A percentile compares a stretch with the other conserved stretches of the same genome.
phyloP scores from a whole-genome alignment of 2,888 invertebrate genomes.

The Drosophila greeni region DNA sequence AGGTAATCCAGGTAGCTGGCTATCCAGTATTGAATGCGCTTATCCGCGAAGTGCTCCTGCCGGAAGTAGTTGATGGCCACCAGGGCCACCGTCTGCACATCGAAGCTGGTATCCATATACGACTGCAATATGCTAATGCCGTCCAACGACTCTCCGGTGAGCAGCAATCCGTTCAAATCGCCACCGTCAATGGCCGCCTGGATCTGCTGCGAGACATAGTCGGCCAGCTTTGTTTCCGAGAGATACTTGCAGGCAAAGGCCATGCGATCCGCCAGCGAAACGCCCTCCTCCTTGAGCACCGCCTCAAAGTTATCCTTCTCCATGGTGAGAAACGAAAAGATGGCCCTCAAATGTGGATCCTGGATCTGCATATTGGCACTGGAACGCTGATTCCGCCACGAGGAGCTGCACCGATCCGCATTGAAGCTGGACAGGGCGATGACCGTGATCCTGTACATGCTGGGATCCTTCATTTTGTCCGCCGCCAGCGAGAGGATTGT shows the following conservation, averaged over 20 bases:
- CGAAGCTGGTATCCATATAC: slow-evolving; percentile 37
- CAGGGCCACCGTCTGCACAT: slow-evolving; percentile 85
- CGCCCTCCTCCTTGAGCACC: slow-evolving; percentile 89
- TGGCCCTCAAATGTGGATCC: slow-evolving; percentile 94
- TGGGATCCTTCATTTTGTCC: slow-evolving; percentile 76
- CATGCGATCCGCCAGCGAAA: slow-evolving; percentile 91
- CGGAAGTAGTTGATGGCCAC: slow-evolving; percentile 88
- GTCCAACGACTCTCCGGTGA: slow-evolving; percentile 88
- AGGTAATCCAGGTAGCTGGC: slow-evolving; percentile 89
- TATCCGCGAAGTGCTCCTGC: slow-evolving; percentile 83
- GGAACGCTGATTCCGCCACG: slow-evolving; percentile 88
- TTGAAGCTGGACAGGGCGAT: slow-evolving; percentile 92
- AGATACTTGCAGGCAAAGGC: slow-evolving; percentile 94
- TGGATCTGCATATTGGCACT: slow-evolving; percentile 86
- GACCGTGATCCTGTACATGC: slow-evolving; percentile 81
- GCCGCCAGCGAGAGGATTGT: slow-evolving; percentile 90
- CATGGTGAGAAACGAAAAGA: slow-evolving; percentile 93
- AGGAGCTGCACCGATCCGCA: slow-evolving; percentile 86
- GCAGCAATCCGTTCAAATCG: slow-evolving; percentile 90
- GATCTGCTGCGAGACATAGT: slow-evolving; percentile 87
- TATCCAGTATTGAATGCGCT: slow-evolving; percentile 84
- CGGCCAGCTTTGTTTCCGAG: slow-evolving; percentile 87
- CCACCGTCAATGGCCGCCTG: slow-evolving; percentile 87
- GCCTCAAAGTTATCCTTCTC: slow-evolving; percentile 87
- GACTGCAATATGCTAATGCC: slow-evolving; percentile 88